These are phyloP conservation scores for Neoseiulus cucumeris DNA, from an alignment of 1,140 invertebrate genomes.

Conservation along the genomic window DNA sequence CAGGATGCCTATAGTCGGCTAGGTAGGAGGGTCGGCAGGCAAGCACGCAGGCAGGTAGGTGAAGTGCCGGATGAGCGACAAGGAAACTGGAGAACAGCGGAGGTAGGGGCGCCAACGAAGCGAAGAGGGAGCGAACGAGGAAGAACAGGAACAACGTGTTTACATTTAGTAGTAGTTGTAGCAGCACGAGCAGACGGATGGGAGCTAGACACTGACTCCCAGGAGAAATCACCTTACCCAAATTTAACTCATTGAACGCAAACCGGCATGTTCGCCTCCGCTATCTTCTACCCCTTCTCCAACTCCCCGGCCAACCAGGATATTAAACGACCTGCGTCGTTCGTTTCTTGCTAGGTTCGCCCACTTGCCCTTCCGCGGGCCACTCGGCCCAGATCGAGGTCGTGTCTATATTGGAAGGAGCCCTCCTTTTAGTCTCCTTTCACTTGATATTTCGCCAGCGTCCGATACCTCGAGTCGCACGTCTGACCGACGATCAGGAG, in stretches of 20 bases:
- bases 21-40: not conserved
- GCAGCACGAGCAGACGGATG: not conserved
- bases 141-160: not conserved
- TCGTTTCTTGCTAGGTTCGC: too few species aligned
- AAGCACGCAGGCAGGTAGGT: too few species aligned
- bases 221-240: slow-evolving; percentile 7
- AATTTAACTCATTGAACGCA: not conserved
- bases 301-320: not conserved
- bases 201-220: not conserved
- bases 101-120: not conserved
- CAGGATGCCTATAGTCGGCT: not conserved
- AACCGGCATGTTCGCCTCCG: too few species aligned
- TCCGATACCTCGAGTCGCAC: too few species aligned
- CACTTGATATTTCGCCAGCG: too few species aligned
- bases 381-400: too few species aligned
- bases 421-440: too few species aligned
- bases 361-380: too few species aligned
- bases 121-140: not conserved
- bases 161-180: not conserved
- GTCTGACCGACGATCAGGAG: too few species aligned
- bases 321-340: too few species aligned
- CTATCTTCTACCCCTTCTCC: not conserved
- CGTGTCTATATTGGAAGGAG: too few species aligned
- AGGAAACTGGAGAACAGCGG: not conserved
- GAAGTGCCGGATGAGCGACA: not conserved